phyloP scores from a whole-genome alignment of 2,888 invertebrate species.

The Pristionchus entomophagus region DNA sequence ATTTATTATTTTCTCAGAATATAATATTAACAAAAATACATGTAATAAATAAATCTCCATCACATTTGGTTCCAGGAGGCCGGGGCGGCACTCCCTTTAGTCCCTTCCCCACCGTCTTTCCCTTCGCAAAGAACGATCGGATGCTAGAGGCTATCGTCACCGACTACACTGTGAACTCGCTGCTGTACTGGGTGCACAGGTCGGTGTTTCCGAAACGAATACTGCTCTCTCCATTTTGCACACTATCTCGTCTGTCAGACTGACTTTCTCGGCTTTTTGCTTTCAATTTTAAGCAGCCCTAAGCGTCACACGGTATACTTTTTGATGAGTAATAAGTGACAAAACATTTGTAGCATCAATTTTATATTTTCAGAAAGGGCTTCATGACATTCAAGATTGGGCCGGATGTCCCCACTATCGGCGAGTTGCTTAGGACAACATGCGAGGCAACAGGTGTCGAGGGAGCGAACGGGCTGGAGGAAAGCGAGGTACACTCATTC shows the following conservation, averaged over 20 bases:
- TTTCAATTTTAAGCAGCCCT: too few species aligned
- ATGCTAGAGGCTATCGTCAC: constrained; percentile 72
- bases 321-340: too few species aligned
- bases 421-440: constrained; percentile 72
- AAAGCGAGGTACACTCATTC: not conserved
- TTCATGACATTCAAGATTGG: constrained; percentile 72
- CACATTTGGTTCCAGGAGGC: constrained; percentile 23
- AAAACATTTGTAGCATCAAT: too few species aligned
- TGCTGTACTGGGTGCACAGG: constrained; percentile 69
- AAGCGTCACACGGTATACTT: too few species aligned
- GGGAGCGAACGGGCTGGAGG: constrained; percentile 23
- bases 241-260: too few species aligned
- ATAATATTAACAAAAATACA: too few species aligned
- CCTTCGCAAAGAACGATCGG: constrained; percentile 62
- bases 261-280: too few species aligned
- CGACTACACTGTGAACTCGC: constrained; percentile 72
- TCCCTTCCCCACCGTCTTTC: constrained; percentile 72
- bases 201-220: too few species aligned
- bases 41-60: too few species aligned
- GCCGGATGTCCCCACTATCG: constrained; percentile 74
- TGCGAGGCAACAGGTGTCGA: constrained; percentile 54
- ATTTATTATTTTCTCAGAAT: too few species aligned
- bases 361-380: constrained; percentile 68
- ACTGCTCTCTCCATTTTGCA: too few species aligned
- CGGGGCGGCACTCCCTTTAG: constrained; percentile 69